Conservation (phyloP, 2,113 vertebrate genomes). For the Galemys pyrenaicus region DNA sequence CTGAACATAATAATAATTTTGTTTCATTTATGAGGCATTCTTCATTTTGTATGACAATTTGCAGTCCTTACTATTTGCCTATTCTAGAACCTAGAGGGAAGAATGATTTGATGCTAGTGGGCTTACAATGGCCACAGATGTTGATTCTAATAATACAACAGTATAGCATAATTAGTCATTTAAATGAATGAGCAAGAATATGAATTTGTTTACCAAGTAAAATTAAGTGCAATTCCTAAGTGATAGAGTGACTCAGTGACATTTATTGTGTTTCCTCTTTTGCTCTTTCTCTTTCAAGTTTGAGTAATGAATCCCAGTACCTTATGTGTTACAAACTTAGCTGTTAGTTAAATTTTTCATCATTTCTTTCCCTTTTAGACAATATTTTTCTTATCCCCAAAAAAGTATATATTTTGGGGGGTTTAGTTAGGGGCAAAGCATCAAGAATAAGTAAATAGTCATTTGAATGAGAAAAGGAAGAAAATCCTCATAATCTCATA, state of each 20-base stretch:
- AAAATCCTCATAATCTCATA: neutral
- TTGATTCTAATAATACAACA: neutral
- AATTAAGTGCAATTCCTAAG: neutral
- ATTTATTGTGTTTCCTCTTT: neutral
- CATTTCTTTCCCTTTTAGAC: neutral
- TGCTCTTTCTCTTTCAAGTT: neutral
- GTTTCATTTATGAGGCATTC: neutral
- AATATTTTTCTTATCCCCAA: neutral
- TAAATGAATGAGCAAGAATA: conserved; percentile 6
- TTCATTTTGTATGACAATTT: conserved; percentile 9
- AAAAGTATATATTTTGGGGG: neutral
- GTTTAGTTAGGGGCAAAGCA: neutral
- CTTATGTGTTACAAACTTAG: neutral
- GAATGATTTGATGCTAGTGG: neutral
- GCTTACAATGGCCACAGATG: neutral
- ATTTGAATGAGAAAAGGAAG: neutral
- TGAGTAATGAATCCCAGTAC: neutral
- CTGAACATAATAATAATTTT: neutral
- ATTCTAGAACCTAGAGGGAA: neutral
- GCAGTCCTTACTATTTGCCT: neutral
- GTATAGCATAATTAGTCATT: neutral
- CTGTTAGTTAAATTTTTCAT: neutral
- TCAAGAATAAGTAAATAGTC: neutral
- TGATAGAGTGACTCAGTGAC: neutral
- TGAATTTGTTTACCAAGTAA: conserved; percentile 4